A percentile compares a stretch with the other conserved stretches of the same genome.
phyloP scores from a whole-genome alignment of 2,888 invertebrate species.

The Nemotelus pantherinus region DNA sequence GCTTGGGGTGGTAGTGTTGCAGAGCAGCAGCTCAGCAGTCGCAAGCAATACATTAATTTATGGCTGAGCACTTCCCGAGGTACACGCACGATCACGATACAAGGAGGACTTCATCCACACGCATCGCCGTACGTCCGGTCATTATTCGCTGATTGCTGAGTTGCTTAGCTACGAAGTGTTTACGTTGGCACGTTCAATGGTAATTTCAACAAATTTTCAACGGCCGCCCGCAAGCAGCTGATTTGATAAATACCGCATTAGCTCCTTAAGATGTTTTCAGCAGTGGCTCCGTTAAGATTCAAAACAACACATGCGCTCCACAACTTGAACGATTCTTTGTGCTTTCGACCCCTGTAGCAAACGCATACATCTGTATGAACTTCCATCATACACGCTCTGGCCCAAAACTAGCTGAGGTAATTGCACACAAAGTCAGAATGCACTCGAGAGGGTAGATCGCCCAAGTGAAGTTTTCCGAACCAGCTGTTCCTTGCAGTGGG shows the following conservation, averaged over 20 bases:
- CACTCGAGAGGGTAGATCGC: not conserved
- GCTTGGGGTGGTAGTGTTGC: not conserved
- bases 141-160: not conserved
- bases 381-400: not conserved
- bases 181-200: not conserved
- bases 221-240: slow-evolving; percentile 2
- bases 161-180: slow-evolving; percentile 24
- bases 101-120: not conserved
- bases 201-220: not conserved
- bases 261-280: not conserved
- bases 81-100: not conserved
- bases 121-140: not conserved
- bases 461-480: slow-evolving; percentile 1
- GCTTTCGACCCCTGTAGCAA: not conserved
- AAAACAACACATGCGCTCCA: slow-evolving; percentile 15
- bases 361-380: not conserved
- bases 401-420: not conserved
- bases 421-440: not conserved
- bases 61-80: not conserved
- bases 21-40: not conserved
- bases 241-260: slow-evolving; percentile 2
- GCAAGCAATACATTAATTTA: not conserved
- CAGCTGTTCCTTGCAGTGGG: slow-evolving; percentile 20
- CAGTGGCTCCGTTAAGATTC: not conserved
- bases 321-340: not conserved